A percentile compares a stretch with the other conserved stretches of the same genome.
These are phyloP conservation scores for Platichthys stellatus DNA, from an alignment of 2,113 vertebrate genomes.

Conservation along the genomic window DNA sequence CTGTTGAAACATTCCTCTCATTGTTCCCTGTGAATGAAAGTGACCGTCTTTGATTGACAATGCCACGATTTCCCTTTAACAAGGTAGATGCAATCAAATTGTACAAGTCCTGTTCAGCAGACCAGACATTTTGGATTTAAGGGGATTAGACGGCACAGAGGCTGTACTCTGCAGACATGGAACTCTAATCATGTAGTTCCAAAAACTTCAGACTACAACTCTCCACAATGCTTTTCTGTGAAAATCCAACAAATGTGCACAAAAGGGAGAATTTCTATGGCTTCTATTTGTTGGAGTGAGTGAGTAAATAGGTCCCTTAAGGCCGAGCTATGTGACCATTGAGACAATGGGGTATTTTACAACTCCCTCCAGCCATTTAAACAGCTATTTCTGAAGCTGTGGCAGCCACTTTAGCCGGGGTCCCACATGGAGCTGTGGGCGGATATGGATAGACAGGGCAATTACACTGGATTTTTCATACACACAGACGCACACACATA, in stretches of 20 bases:
- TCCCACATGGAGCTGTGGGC: slow-evolving; percentile 74
- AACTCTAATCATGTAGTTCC: slow-evolving; percentile 47
- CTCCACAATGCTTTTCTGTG: slow-evolving; percentile 23
- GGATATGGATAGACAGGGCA: slow-evolving; percentile 76
- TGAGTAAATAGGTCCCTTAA: slow-evolving; percentile 72
- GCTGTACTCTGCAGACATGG: slow-evolving; percentile 44
- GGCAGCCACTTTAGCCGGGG: slow-evolving; percentile 70
- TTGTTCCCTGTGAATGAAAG: slow-evolving; percentile 32
- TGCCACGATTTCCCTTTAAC: slow-evolving; percentile 64
- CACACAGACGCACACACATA: slow-evolving; percentile 37
- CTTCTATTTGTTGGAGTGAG: slow-evolving; percentile 67
- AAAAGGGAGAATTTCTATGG: slow-evolving; percentile 53
- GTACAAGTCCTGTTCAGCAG: slow-evolving; percentile 41
- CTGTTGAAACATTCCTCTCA: slow-evolving; percentile 20
- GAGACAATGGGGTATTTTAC: slow-evolving; percentile 78
- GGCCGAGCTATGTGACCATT: slow-evolving; percentile 62
- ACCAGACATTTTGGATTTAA: slow-evolving; percentile 46
- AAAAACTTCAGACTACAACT: slow-evolving; percentile 44
- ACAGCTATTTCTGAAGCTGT: slow-evolving; percentile 72
- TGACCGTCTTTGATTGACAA: slow-evolving; percentile 41
- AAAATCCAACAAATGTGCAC: slow-evolving; percentile 60
- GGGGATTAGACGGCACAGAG: slow-evolving; percentile 42
- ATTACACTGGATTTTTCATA: slow-evolving; percentile 70
- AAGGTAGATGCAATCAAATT: slow-evolving; percentile 50
- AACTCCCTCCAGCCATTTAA: slow-evolving; percentile 73